These are phyloP conservation scores for Xyrauchen texanus DNA, from an alignment of 2,113 vertebrate genomes.

Conservation along the genomic window DNA sequence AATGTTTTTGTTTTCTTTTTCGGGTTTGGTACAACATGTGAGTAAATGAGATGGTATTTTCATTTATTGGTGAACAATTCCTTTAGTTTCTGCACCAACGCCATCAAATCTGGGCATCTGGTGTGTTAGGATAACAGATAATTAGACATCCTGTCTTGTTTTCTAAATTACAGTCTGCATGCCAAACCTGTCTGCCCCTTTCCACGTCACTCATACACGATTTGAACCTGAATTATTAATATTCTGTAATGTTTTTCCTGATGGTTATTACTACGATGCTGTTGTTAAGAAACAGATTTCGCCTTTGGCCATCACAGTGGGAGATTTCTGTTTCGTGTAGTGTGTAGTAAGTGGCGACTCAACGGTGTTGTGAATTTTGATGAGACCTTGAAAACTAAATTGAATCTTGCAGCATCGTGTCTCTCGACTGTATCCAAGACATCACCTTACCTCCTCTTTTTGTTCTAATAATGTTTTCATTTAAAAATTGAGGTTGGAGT, in stretches of 20 bases:
- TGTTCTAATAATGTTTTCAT: neutral
- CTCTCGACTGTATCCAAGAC: neutral
- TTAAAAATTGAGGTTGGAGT: neutral
- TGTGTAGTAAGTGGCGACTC: neutral
- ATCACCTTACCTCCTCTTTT: neutral
- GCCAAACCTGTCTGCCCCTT: neutral
- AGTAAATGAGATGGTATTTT: too few relatives aligned
- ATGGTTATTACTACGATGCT: constrained; percentile 19
- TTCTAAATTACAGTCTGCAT: constrained; percentile 2
- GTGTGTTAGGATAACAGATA: neutral
- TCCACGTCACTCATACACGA: neutral
- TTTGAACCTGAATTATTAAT: constrained; percentile 29
- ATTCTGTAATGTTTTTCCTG: neutral
- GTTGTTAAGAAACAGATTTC: constrained; percentile 37
- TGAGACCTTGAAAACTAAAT: constrained; percentile 32
- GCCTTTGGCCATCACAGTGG: constrained; percentile 27
- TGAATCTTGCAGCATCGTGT: neutral
- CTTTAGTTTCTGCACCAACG: neutral
- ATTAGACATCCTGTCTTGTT: neutral
- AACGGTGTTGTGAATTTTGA: constrained; percentile 30
- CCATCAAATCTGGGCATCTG: neutral
- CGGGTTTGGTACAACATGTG: too few relatives aligned
- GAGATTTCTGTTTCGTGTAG: neutral
- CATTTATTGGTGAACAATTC: too few relatives aligned
- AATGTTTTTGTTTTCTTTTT: too few relatives aligned